A percentile compares a stretch with the other conserved stretches of the same genome.
Evolutionary conservation across 1,140 invertebrate genomes (phyloP).

Genomic region (Leptopilina clavipes): DNA sequence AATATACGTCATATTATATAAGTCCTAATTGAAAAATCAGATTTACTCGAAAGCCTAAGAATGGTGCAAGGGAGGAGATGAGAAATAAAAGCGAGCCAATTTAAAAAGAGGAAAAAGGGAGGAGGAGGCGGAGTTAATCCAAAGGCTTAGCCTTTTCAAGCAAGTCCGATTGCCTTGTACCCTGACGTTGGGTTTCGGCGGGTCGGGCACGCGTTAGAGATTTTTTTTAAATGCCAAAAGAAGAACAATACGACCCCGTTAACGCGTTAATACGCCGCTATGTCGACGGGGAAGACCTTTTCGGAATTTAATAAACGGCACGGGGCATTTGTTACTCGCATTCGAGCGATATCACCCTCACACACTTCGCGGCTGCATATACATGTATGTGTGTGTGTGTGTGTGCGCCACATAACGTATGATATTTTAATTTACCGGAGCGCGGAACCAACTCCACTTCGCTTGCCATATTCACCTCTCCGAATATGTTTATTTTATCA

Average conservation of each 20-base stretch:
- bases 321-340: conserved; percentile 31
- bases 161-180: conserved; percentile 29
- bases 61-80: conserved; percentile 40
- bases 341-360: neutral
- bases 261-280: conserved; percentile 27
- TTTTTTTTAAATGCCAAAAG: conserved; percentile 32
- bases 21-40: conserved; percentile 31
- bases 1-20: neutral
- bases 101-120: conserved; percentile 19
- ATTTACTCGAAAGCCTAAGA: conserved; percentile 24
- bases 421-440: conserved; percentile 33
- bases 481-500: conserved; percentile 21
- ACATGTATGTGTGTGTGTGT: neutral
- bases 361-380: neutral
- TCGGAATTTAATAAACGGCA: conserved; percentile 31
- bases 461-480: neutral
- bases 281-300: conserved; percentile 29
- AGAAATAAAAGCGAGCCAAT: conserved; percentile 37
- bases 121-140: conserved; percentile 10
- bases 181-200: conserved; percentile 23
- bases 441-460: neutral
- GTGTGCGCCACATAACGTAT: conserved; percentile 2
- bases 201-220: conserved; percentile 30
- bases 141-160: conserved; percentile 32
- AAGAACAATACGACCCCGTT: conserved; percentile 33